Percentiles rank a stretch among this genome's conserved stretches.
phyloP scores from a whole-genome alignment of 2,113 vertebrate genomes.

The Petaurus breviceps region DNA sequence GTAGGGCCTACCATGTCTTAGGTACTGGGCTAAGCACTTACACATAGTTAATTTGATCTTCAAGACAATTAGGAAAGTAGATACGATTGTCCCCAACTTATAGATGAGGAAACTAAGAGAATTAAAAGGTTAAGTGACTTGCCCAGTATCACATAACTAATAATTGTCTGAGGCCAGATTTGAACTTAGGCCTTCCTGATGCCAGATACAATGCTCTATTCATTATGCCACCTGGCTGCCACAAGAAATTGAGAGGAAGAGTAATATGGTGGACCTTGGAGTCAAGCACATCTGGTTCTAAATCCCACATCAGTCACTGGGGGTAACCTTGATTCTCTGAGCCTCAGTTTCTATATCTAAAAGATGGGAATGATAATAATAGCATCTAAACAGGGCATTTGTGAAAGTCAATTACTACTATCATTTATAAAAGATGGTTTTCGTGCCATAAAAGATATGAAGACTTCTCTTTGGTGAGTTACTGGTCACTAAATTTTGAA shows the following conservation, averaged over 20 bases:
- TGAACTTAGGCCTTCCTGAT: too few relatives aligned
- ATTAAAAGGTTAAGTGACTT: too few relatives aligned
- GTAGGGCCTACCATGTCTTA: neutral
- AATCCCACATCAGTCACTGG: neutral
- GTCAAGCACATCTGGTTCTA: neutral
- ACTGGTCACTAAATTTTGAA: neutral
- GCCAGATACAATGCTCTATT: neutral
- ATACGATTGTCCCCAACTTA: neutral
- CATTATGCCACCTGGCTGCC: neutral
- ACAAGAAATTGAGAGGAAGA: neutral
- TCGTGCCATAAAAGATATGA: neutral
- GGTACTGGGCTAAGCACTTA: neutral
- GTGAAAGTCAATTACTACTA: neutral
- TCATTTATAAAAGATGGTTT: neutral
- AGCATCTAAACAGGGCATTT: neutral
- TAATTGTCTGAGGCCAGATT: too few relatives aligned
- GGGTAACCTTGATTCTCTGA: neutral
- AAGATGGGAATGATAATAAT: neutral
- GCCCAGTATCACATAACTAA: too few relatives aligned
- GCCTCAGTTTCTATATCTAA: neutral
- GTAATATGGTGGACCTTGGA: neutral
- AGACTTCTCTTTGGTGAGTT: neutral
- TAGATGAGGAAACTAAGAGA: too few relatives aligned
- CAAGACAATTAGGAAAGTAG: neutral
- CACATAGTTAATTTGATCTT: neutral